phyloP scores from a whole-genome alignment of 1,140 invertebrate genomes.

The Armadillidium nasatum region DNA sequence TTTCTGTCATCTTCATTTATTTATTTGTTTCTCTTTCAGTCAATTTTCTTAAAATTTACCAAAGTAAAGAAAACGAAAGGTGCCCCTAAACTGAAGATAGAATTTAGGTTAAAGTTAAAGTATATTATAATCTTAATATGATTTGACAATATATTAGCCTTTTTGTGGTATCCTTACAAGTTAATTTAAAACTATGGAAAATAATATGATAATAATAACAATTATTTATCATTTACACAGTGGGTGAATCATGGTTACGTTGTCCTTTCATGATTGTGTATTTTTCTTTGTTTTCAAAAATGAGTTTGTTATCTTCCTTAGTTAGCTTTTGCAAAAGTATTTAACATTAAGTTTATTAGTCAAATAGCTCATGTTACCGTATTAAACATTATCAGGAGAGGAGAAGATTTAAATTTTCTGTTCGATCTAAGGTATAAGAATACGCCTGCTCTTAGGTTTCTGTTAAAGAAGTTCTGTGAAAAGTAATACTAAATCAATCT shows the following conservation, averaged over 20 bases:
- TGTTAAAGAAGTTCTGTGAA: too few species aligned
- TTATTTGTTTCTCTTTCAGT: too few species aligned
- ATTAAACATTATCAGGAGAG: too few species aligned
- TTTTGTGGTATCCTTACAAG: not conserved
- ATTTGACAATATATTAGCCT: not conserved
- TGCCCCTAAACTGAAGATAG: not conserved
- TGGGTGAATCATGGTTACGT: conserved; percentile 23
- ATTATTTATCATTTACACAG: conserved; percentile 3
- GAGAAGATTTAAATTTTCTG: too few species aligned
- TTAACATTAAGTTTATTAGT: conserved; percentile 7
- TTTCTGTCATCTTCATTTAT: not conserved
- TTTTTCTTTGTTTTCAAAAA: conserved; percentile 11
- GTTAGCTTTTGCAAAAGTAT: not conserved
- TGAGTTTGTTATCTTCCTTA: not conserved
- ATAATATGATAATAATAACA: not conserved
- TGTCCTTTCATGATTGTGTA: conserved; percentile 18
- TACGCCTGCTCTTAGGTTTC: too few species aligned
- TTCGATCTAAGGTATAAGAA: too few species aligned
- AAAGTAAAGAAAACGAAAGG: too few species aligned
- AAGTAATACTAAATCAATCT: too few species aligned
- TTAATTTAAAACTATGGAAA: not conserved
- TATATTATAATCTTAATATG: not conserved
- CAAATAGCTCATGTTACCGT: not conserved
- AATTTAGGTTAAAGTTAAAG: not conserved
- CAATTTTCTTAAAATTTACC: not conserved